Base-by-base conservation (phyloP, 2,888 invertebrate species). In the Acleris cristana region DNA sequence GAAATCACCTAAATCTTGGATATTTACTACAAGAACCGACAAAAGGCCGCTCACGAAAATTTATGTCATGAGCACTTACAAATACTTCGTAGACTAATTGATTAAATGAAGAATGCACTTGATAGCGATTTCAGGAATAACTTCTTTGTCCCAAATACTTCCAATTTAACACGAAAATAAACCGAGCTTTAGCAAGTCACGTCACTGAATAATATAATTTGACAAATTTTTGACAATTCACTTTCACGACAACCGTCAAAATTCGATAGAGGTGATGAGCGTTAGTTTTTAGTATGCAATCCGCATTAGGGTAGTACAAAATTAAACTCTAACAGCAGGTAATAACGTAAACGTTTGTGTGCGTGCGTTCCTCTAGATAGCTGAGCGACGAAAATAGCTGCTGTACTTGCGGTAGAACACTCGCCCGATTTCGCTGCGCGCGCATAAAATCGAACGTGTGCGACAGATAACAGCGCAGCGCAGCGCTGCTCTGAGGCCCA, bases 371-470 rank as follows among this genome's bases (percentile, higher is more conserved):
- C 26, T 26, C 8, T 12, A 12, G 21, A 51, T 18, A 12, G 14
- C 10, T 19, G 12, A 12, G 21, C 19, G 18, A 51, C 8, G 21
- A 19, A 51, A 51, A 51, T 51, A 51, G 61, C 19, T 23, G n/a
- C 34, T n/a, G n/a, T n/a, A 10, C 16, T 18, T 12, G 23, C 18
- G 30, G 16, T 12, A n/a, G 45, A 26, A n/a, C 34, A 18, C 16
- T 18, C 57, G 40, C 19, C 52, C 18, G 40, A 58, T 49, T 63
- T 34, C 62, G 58, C 26, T 67, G 67, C 67, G 67, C 67, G 67
- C 67, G 67, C 67, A 67, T 55, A 3, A 19, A 10, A 21, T 45
- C 48, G 48, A 21, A 51, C 19, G 21, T 19, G 40, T 40, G 40
- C 40, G 40, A 40, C 14, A 40, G 40, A 34, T 34, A 34, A 40